phyloP scores from a whole-genome alignment of 2,888 invertebrate genomes.

The Patella pellucida region DNA sequence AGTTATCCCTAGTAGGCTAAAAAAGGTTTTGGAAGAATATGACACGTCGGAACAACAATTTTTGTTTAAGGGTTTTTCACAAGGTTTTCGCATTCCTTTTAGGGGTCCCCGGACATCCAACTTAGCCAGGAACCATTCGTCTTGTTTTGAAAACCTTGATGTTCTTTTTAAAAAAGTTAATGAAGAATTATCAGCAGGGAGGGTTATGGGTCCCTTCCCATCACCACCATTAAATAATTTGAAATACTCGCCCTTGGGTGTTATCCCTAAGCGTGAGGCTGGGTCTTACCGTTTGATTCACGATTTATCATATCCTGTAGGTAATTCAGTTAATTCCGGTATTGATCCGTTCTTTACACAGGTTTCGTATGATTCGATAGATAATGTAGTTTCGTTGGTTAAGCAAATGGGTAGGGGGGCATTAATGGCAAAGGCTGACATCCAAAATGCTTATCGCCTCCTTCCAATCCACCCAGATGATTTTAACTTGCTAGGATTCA shows the following conservation, averaged over 20 bases:
- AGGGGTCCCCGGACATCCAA: background rate
- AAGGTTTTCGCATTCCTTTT: background rate
- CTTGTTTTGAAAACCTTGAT: background rate
- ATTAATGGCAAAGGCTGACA: conserved; percentile 7
- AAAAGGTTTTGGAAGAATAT: background rate
- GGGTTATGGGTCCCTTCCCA: background rate
- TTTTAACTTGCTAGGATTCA: background rate
- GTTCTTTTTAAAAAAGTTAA: background rate
- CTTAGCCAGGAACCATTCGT: background rate
- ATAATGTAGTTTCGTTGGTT: background rate
- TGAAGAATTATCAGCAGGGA: background rate
- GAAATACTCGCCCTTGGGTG: background rate
- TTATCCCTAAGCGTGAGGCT: background rate
- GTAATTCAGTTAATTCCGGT: background rate
- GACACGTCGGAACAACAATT: background rate
- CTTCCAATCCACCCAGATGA: too few species aligned
- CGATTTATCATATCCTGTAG: background rate
- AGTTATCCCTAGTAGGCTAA: background rate
- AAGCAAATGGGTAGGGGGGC: background rate
- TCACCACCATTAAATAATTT: background rate
- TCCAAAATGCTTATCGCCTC: background rate
- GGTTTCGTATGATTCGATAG: background rate
- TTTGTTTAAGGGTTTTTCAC: background rate
- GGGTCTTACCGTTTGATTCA: background rate
- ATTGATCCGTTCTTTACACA: background rate